A percentile compares a stretch with the other conserved stretches of the same genome.
phyloP scores from a whole-genome alignment of 1,140 invertebrate genomes.

The Lepeophtheirus salmonis region DNA sequence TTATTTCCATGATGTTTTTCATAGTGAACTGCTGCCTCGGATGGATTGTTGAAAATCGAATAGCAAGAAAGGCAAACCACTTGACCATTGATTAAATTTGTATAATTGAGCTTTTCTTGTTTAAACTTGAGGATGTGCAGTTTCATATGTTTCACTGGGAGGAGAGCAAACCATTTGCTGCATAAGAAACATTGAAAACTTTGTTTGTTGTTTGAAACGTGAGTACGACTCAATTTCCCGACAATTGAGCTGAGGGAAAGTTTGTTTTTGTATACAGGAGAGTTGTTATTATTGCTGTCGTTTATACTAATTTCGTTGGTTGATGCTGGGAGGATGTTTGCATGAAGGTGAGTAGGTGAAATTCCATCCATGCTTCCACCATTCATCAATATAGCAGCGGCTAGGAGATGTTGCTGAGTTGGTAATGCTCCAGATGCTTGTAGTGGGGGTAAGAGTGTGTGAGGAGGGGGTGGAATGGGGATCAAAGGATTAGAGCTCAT shows the following conservation, averaged over 20 bases:
- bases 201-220: slow-evolving; percentile 4
- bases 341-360: not conserved
- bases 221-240: slow-evolving; percentile 2
- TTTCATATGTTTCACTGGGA: slow-evolving; percentile 13
- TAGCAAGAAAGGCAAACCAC: slow-evolving; percentile 6
- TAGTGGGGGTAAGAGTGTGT: not conserved
- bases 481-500: not conserved
- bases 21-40: not conserved
- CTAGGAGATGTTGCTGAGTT: not conserved
- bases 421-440: not conserved
- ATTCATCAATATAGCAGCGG: not conserved
- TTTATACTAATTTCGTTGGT: not conserved
- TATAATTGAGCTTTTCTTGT: not conserved
- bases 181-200: slow-evolving; percentile 11
- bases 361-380: not conserved
- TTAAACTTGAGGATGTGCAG: slow-evolving; percentile 14
- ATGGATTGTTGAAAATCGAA: not conserved
- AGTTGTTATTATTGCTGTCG: not conserved
- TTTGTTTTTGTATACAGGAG: not conserved
- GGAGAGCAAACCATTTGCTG: slow-evolving; percentile 15
- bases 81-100: slow-evolving; percentile 1
- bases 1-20: not conserved
- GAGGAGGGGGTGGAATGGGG: not conserved
- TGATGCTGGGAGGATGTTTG: not conserved
- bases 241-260: not conserved